Conservation (phyloP, 2,888 invertebrate species). For the Leucozona laternaria region DNA sequence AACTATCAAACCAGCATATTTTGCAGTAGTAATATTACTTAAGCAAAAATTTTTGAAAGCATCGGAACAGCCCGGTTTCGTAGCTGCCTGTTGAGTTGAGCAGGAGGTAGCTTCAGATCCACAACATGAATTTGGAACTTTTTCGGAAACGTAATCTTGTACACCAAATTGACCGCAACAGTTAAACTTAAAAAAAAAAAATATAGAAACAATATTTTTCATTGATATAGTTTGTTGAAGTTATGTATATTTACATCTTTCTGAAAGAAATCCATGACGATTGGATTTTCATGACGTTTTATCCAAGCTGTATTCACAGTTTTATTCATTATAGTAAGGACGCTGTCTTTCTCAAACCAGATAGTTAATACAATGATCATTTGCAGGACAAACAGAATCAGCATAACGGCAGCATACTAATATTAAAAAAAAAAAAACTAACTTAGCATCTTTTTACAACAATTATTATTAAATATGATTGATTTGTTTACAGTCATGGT, state of each 20-base stretch:
- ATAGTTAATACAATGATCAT: constrained; percentile 88
- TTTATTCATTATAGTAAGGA: constrained; percentile 84
- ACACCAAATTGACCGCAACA: constrained; percentile 80
- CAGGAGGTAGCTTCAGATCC: constrained; percentile 79
- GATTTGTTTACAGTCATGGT: constrained; percentile 88
- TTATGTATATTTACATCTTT: constrained; percentile 75
- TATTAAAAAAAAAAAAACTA: constrained; percentile 78
- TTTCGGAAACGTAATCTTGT: constrained; percentile 78
- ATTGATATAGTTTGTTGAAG: not conserved
- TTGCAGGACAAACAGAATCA: constrained; percentile 90
- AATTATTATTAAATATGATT: not conserved
- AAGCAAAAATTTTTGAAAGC: constrained; percentile 83
- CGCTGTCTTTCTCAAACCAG: constrained; percentile 87
- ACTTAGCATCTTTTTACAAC: not conserved
- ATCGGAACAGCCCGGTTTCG: constrained; percentile 78
- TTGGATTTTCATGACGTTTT: constrained; percentile 76
- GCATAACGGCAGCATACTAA: constrained; percentile 88
- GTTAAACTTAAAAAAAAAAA: constrained; percentile 77
- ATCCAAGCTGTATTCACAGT: constrained; percentile 84
- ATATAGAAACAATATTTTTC: not conserved
- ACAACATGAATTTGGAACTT: constrained; percentile 80
- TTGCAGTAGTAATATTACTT: constrained; percentile 84
- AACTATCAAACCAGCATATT: constrained; percentile 88
- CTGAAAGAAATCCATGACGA: constrained; percentile 79
- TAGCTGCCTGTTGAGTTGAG: constrained; percentile 68